Conservation (phyloP, 2,888 invertebrate genomes). For the Eurois occulta region DNA sequence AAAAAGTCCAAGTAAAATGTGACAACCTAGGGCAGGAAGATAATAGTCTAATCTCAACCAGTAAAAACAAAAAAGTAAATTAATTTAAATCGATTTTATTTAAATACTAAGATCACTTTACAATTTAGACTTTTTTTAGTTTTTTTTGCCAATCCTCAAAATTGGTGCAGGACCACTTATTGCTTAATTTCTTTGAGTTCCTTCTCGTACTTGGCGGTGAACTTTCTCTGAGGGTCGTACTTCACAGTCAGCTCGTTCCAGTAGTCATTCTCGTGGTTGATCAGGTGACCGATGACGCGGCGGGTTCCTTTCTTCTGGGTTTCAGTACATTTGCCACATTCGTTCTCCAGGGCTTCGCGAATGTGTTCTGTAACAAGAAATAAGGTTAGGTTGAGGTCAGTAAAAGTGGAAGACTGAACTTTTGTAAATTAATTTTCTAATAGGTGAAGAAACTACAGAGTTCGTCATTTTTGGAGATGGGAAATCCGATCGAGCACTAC, state of each 20-base stretch:
- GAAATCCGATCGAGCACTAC: not conserved
- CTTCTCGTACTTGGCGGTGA: conserved; percentile 77
- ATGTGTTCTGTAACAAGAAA: conserved; percentile 73
- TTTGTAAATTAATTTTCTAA: not conserved
- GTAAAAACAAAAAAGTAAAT: conserved; percentile 10
- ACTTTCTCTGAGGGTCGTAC: conserved; percentile 81
- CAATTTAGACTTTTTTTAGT: conserved; percentile 11
- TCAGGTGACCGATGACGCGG: conserved; percentile 74
- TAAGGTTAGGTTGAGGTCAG: not conserved
- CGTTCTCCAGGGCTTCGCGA: conserved; percentile 76
- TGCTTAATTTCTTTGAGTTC: conserved; percentile 72
- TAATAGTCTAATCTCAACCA: not conserved
- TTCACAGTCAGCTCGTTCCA: conserved; percentile 81
- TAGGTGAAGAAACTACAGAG: not conserved
- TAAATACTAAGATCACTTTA: conserved; percentile 29
- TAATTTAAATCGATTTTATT: conserved; percentile 22
- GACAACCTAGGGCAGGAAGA: no score
- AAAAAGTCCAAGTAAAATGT: no score
- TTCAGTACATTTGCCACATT: conserved; percentile 75
- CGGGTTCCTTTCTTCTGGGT: conserved; percentile 73
- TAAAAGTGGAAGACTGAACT: not conserved
- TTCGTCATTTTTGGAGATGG: not conserved
- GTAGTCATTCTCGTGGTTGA: conserved; percentile 76
- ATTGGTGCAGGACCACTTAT: conserved; percentile 23
- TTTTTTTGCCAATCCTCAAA: not conserved